Evolutionary conservation across 2,113 vertebrate genomes (phyloP).

Genomic region (Anolis sagrei): DNA sequence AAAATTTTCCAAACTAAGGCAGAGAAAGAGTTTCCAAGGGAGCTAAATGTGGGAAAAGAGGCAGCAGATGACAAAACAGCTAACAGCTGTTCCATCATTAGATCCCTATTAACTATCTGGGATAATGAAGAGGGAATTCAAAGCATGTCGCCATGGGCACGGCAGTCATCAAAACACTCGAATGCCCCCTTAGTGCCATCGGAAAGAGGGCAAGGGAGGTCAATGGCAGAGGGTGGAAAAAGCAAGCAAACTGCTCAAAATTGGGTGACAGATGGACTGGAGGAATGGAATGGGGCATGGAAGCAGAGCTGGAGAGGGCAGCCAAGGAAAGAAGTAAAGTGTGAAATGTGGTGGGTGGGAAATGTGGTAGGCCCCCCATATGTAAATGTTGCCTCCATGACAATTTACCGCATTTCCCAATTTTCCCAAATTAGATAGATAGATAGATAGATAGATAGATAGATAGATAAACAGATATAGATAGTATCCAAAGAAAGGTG

Average conservation of each 20-base stretch:
- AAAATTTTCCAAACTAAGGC: background rate
- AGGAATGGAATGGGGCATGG: background rate
- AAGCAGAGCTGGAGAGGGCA: background rate
- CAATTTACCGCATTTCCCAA: too few species aligned
- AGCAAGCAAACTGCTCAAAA: constrained; percentile 22
- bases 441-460: too few species aligned
- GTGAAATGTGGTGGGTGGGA: too few species aligned
- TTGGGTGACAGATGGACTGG: background rate
- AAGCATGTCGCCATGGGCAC: constrained; percentile 7
- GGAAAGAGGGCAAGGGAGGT: constrained; percentile 32
- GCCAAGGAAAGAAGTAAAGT: too few species aligned
- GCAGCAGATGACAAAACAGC: background rate
- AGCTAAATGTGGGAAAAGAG: background rate
- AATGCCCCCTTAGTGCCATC: constrained; percentile 11
- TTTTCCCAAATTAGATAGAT: too few species aligned
- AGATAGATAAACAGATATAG: too few species aligned
- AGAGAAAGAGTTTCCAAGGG: background rate
- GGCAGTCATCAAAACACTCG: constrained; percentile 6
- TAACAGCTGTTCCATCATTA: constrained; percentile 60
- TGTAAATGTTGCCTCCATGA: too few species aligned
- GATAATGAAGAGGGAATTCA: constrained; percentile 5
- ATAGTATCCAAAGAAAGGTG: too few species aligned
- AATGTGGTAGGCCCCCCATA: too few species aligned
- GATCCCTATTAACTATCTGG: constrained; percentile 47
- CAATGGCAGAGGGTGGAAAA: constrained; percentile 20